Evolutionary conservation across 2,888 invertebrate genomes (phyloP).

Genomic region (Diaphora mendica): DNA sequence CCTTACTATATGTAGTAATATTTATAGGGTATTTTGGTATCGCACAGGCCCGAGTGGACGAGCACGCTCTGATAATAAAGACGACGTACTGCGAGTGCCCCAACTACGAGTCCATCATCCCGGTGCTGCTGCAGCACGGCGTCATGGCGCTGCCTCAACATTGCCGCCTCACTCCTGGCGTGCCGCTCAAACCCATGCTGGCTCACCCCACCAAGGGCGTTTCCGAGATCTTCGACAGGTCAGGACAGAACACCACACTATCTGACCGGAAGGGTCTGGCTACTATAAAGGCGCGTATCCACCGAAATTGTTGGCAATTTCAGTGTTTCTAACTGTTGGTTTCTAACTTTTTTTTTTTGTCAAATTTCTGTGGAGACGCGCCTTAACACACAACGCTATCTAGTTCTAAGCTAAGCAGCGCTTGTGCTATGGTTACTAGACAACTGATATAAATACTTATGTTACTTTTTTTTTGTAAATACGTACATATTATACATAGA

Average conservation of each 20-base stretch:
- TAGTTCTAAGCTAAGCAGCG: no score
- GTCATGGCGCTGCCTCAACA: slow-evolving; percentile 90
- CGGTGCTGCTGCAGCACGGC: slow-evolving; percentile 92
- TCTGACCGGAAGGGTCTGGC: not conserved
- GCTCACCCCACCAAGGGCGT: slow-evolving; percentile 99
- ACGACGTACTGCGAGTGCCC: slow-evolving; percentile 99
- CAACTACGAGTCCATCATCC: slow-evolving; percentile 94
- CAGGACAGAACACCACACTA: not conserved
- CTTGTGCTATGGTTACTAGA: no score
- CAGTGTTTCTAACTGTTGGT: no score
- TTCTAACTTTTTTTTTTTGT: no score
- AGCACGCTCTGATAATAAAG: slow-evolving; percentile 92
- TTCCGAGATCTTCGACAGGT: slow-evolving; percentile 88
- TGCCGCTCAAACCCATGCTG: slow-evolving; percentile 99
- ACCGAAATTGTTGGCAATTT: no score
- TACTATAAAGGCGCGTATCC: no score
- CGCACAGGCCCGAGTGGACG: slow-evolving; percentile 85
- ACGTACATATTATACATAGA: no score
- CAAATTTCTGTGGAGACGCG: no score
- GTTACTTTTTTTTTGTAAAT: no score
- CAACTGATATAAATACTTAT: no score
- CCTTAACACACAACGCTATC: no score
- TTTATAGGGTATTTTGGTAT: not conserved
- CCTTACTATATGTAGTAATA: not conserved
- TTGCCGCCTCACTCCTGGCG: slow-evolving; percentile 95